Base-by-base conservation (phyloP, 2,797 vertebrate species). In the Tragelaphus oryx region DNA sequence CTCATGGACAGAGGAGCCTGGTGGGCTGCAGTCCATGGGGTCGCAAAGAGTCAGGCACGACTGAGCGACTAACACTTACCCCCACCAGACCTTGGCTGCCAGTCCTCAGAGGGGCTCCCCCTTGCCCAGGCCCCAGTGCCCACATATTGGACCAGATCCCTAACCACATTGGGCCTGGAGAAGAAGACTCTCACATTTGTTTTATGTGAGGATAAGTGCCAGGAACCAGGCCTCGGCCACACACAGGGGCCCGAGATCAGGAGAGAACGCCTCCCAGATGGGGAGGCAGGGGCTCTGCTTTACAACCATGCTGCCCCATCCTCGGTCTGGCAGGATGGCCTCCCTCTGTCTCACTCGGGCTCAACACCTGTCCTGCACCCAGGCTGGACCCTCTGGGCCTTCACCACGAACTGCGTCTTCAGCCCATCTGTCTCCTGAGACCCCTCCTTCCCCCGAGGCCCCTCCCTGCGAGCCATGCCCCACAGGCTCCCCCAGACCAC, bases 281-380 rank as follows among this genome's bases (percentile, higher is more conserved):
- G 41, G 59, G n/a, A 26, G 2, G 62, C 12, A 4, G 9, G 88
- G 41, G 50, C 68, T 50, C 80, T 54, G n/a, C 4, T 9, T 95
- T 12, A 9, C 11, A 2, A 2, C 0, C 3, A 54, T 0, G 26
- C 28, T 44, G 22, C 5, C 17, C 37, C 0, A 1, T 5, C 50
- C 16, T 37, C 89, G 28, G 68, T 48, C 37, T 50, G 5, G 80
- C 12, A 4, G 41, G 26, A 5, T 2, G 33, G 26, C n/a, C 18
- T 84, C 28, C 55, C 22, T 14, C 20, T 8, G 5, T 16, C 52
- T 75, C 26, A 8, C 0, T 4, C 1, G 1, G 71, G 48, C 18
- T 50, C 26, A 9, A 8, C 0, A 4, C 44, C 26, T 46, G 8
- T 76, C 16, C 44, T 10, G 28, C 16, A 18, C 16, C 74, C 28